A percentile compares a stretch with the other conserved stretches of the same genome.
Conservation (phyloP, 1,140 invertebrate genomes). For the Meloidogyne floridensis region DNA sequence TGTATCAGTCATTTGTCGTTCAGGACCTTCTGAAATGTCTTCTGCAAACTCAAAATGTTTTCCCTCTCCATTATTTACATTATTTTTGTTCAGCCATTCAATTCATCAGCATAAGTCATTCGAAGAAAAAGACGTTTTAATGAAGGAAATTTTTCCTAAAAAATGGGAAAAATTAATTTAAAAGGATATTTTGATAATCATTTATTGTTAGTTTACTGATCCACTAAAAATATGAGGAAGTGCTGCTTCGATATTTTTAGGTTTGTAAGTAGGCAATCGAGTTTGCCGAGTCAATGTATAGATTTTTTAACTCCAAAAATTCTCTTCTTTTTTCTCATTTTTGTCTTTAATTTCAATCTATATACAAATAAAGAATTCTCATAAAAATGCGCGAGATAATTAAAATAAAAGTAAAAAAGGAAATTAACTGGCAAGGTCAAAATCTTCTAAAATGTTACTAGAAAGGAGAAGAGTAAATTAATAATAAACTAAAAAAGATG, state of each 20-base stretch:
- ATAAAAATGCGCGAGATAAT: conserved; percentile 9
- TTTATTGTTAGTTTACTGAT: too few relatives aligned
- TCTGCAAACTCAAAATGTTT: conserved; percentile 94
- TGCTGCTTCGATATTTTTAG: too few relatives aligned
- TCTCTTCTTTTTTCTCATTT: neutral
- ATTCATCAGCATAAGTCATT: conserved; percentile 92
- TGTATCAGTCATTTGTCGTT: conserved; percentile 95
- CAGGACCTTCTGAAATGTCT: conserved; percentile 98
- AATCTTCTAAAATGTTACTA: neutral
- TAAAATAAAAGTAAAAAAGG: neutral
- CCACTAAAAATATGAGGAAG: too few relatives aligned
- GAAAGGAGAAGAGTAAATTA: neutral
- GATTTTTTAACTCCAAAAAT: neutral
- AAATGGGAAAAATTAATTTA: conserved; percentile 8
- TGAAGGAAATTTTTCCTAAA: conserved; percentile 72
- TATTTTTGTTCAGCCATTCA: conserved; percentile 84
- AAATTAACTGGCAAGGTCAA: neutral
- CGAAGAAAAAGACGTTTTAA: conserved; percentile 87
- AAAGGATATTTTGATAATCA: too few relatives aligned
- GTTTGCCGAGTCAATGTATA: too few relatives aligned
- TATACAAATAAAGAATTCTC: neutral
- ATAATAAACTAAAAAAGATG: neutral
- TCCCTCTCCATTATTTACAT: conserved; percentile 93
- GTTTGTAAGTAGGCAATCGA: too few relatives aligned
- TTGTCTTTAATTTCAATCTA: neutral